Evolutionary conservation across 2,888 invertebrate genomes (phyloP), one percentile per base, ranked within the genome.

Genomic region (Epirrhoe alternata): DNA sequence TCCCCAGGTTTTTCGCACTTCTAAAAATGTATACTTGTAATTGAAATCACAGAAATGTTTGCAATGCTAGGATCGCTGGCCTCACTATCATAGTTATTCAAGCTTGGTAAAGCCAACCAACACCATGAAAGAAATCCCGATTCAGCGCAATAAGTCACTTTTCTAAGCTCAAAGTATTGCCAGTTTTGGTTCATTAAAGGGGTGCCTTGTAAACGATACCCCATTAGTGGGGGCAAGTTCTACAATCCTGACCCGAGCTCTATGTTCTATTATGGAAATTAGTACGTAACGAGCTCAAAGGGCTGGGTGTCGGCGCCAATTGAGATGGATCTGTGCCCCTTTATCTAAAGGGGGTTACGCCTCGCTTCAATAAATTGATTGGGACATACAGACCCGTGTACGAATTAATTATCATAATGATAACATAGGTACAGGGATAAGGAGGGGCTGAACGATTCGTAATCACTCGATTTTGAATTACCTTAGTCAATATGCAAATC

Each of bases 211-310:
- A 52, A 60, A 42, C 52, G 52, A 53, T 53, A 53, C 31, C 7
- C 60, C 60, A 47, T 61, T 61, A 61, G 47, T 16, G 24, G 12
- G 33, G 54, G 6, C 24, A 49, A 45, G 17, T 54, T 54, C 61
- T 54, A 45, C 17, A 52, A 31, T 67, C 52, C 60, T 56, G 49
- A 56, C 47, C 52, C 66, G 56, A 58, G 55, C 57, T 58, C 69
- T 38, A 63, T 69, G 69, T 64, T 58, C 63, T 65, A 66, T 67
- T 70, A 72, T 72, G 70, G 57, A 67, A 70, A 72, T 72, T 61
- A 55, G 60, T 49, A 55, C 49, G 72, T 68, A 63, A 65, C 68
- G 64, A 58, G 65, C 61, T 65, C 70, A 72, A 72, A 70, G 70
- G 72, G 68, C 64, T 66, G 64, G 59, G 62, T 59, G 66, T 54